A percentile compares a stretch with the other conserved stretches of the same genome.
Conservation (phyloP, 2,797 vertebrate genomes). For the Helarctos malayanus region DNA sequence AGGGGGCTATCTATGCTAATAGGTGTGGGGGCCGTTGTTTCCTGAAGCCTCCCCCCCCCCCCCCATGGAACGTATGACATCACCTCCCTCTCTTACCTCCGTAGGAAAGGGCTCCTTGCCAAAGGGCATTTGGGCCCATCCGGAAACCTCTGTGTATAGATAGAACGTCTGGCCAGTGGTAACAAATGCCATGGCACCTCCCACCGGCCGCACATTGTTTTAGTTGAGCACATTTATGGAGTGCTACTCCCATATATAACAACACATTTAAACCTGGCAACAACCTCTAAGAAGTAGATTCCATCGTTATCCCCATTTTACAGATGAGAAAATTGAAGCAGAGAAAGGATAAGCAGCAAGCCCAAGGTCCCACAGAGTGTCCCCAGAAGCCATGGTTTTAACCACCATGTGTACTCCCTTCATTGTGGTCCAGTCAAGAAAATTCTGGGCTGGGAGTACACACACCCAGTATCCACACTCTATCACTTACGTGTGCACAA, state of each 20-base stretch:
- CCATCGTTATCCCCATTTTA: not conserved
- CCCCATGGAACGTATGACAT: not conserved
- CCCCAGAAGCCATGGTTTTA: not conserved
- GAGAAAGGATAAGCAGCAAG: not conserved
- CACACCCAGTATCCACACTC: accelerated
- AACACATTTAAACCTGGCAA: not conserved
- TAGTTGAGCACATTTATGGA: not conserved
- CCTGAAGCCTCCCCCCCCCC: not conserved
- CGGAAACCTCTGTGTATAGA: not conserved
- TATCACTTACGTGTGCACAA: not conserved
- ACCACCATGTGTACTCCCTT: accelerated
- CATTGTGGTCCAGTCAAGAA: not conserved
- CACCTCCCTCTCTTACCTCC: not conserved
- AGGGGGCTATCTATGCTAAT: not conserved
- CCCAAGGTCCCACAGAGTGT: not conserved
- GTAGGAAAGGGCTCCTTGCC: not conserved
- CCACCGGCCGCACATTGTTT: not conserved
- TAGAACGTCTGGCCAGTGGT: not conserved
- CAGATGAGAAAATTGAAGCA: not conserved
- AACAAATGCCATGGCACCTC: not conserved
- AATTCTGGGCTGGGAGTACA: not conserved
- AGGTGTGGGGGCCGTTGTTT: not conserved
- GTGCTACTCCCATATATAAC: not conserved
- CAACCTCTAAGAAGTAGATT: not conserved
- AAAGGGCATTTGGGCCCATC: too few species aligned